A percentile compares a stretch with the other conserved stretches of the same genome.
Conservation (phyloP, 2,888 invertebrate species). For the Sipha maydis region DNA sequence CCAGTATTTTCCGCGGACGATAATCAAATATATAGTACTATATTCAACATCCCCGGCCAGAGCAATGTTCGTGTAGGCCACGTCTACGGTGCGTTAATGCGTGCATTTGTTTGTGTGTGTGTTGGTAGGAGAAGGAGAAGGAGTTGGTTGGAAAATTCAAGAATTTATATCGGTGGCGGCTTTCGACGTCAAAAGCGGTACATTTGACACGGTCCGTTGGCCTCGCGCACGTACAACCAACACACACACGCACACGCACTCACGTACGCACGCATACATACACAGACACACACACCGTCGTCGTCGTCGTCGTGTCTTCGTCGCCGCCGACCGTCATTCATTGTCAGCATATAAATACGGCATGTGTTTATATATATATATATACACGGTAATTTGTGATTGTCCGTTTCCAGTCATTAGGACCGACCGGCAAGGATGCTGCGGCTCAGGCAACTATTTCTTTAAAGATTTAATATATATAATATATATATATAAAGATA, state of each 20-base stretch:
- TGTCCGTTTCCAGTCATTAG: constrained; percentile 61
- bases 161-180: constrained; percentile 17
- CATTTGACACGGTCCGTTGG: no score
- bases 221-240: neutral
- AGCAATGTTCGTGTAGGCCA: constrained; percentile 9
- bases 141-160: no score
- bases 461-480: neutral
- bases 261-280: neutral
- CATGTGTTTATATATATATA: neutral
- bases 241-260: neutral
- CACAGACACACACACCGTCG: no score
- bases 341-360: constrained; percentile 42
- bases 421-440: constrained; percentile 40
- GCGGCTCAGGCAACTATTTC: neutral
- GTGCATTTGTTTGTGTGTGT: neutral
- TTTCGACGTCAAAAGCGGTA: constrained; percentile 52
- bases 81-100: neutral
- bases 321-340: constrained; percentile 54
- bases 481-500: neutral
- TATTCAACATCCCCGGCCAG: neutral
- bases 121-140: neutral
- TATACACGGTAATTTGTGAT: constrained; percentile 58
- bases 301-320: constrained; percentile 12
- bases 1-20: neutral
- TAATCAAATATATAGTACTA: constrained; percentile 11